Conservation (phyloP, 2,888 invertebrate genomes). For the Shargacucullia verbasci region DNA sequence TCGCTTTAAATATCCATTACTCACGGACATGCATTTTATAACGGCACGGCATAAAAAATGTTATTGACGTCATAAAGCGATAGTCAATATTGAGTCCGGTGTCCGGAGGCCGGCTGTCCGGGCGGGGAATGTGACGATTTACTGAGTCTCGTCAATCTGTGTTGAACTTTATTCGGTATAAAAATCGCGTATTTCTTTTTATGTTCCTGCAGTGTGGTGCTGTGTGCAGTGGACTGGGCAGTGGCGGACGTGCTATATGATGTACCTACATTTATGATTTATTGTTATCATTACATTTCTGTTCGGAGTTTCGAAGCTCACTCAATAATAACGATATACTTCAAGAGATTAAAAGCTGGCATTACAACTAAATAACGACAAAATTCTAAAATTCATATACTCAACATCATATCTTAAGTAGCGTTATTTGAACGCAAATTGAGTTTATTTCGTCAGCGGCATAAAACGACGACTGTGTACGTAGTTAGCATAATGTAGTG, state of each 20-base stretch:
- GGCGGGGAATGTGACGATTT: constrained; percentile 38
- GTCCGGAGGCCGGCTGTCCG: constrained; percentile 35
- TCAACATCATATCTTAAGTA: constrained; percentile 29
- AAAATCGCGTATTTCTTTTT: constrained; percentile 32
- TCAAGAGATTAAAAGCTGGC: neutral
- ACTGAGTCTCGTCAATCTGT: constrained; percentile 46
- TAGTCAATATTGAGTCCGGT: constrained; percentile 61
- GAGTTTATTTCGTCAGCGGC: constrained; percentile 48
- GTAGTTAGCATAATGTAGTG: constrained; percentile 56
- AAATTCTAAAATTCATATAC: constrained; percentile 12
- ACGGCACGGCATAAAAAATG: constrained; percentile 64
- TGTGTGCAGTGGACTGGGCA: constrained; percentile 16
- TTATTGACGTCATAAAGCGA: constrained; percentile 69
- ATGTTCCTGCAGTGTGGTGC: constrained; percentile 19
- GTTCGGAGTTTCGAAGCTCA: too few species aligned
- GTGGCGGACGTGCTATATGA: neutral
- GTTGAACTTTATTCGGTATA: constrained; percentile 44
- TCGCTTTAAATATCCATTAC: constrained; percentile 71
- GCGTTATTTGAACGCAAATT: constrained; percentile 50
- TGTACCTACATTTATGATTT: constrained; percentile 8
- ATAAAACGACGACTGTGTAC: constrained; percentile 39
- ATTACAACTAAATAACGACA: neutral
- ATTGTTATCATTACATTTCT: neutral
- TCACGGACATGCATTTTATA: constrained; percentile 72
- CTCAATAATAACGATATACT: too few species aligned